A percentile compares a stretch with the other conserved stretches of the same genome.
These are phyloP conservation scores for Willowsia nigromaculata DNA, from an alignment of 2,888 invertebrate species.

Conservation along the genomic window DNA sequence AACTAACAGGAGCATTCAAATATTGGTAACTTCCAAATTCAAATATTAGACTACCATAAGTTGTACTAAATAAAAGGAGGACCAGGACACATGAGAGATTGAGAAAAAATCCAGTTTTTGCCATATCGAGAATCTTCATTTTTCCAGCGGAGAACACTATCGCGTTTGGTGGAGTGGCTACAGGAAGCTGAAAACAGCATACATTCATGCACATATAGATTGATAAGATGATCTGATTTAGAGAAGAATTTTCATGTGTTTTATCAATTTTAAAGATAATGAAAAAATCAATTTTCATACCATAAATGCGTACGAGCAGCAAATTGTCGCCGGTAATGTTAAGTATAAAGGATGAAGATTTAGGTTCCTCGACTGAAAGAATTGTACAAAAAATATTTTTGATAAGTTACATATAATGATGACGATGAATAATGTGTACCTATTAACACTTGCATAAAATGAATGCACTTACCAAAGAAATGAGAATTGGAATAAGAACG, in stretches of 20 bases:
- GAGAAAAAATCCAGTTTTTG: slow-evolving; percentile 75
- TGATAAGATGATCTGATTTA: neutral
- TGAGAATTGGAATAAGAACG: slow-evolving; percentile 67
- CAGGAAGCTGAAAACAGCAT: slow-evolving; percentile 82
- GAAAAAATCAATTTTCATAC: slow-evolving; percentile 12
- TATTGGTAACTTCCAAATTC: slow-evolving; percentile 73
- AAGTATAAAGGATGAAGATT: slow-evolving; percentile 91
- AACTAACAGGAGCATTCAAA: neutral
- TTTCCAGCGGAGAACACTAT: slow-evolving; percentile 90
- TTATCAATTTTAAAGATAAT: neutral
- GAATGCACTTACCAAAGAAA: slow-evolving; percentile 81
- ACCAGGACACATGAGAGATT: slow-evolving; percentile 76
- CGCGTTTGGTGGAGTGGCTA: slow-evolving; percentile 94
- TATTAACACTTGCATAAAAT: no score
- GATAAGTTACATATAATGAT: neutral
- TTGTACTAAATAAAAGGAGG: slow-evolving; percentile 69
- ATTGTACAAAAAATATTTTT: slow-evolving; percentile 85
- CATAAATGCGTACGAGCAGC: slow-evolving; percentile 92
- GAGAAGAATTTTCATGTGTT: slow-evolving; percentile 79
- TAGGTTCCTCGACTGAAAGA: slow-evolving; percentile 86
- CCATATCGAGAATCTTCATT: slow-evolving; percentile 76
- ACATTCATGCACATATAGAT: neutral
- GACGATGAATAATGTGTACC: no score
- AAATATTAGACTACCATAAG: slow-evolving; percentile 76
- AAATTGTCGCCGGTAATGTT: slow-evolving; percentile 93